Conservation (phyloP, 2,888 invertebrate genomes). For the Cactoblastis cactorum region DNA sequence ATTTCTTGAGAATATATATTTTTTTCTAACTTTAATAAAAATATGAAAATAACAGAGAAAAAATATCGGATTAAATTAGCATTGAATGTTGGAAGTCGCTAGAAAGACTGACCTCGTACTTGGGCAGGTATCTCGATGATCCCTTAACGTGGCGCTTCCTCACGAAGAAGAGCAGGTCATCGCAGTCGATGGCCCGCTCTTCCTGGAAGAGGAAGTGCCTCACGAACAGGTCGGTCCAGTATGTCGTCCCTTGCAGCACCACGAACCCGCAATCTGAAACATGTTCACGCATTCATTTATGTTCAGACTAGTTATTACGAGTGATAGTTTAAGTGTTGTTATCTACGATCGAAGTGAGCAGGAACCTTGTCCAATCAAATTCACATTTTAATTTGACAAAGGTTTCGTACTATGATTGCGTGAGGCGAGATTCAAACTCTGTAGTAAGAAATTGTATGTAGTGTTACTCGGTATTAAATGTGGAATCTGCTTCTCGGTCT, state of each 20-base stretch:
- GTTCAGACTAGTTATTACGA: background rate
- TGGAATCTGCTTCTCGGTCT: constrained; percentile 12
- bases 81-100: background rate
- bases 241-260: constrained; percentile 93
- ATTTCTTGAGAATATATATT: too few relatives aligned
- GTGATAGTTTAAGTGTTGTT: background rate
- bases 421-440: background rate
- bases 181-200: constrained; percentile 92
- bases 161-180: constrained; percentile 97
- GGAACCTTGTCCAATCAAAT: background rate
- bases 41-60: background rate
- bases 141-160: constrained; percentile 93
- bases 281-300: constrained; percentile 18
- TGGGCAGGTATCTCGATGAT: constrained; percentile 91
- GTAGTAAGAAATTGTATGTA: background rate
- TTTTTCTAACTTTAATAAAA: too few relatives aligned
- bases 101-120: constrained; percentile 86
- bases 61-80: background rate
- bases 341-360: background rate
- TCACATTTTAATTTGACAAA: background rate
- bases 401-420: background rate
- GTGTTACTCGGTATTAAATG: constrained; percentile 12
- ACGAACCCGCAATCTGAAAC: constrained; percentile 92
- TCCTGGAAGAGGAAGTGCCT: constrained; percentile 95
- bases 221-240: constrained; percentile 97